A percentile compares a stretch with the other conserved stretches of the same genome.
Evolutionary conservation across 1,140 invertebrate genomes (phyloP).

Genomic region (Trypoxylus dichotomus): DNA sequence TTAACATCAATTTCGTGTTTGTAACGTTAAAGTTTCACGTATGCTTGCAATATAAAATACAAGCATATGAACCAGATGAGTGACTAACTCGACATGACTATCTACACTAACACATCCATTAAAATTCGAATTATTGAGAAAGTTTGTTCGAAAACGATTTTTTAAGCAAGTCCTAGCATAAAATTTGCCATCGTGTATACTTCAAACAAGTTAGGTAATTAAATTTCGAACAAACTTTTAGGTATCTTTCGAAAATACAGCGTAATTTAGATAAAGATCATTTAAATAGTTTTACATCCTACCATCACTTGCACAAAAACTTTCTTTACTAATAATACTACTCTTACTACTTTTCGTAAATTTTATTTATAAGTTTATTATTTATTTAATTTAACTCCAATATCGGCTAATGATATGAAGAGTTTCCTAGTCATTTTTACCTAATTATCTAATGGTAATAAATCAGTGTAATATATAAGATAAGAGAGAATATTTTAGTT

Average conservation of each 20-base stretch:
- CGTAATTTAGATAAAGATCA: too few relatives aligned
- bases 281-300: background rate
- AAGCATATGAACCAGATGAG: too few relatives aligned
- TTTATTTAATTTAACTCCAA: constrained; percentile 32
- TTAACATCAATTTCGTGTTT: too few relatives aligned
- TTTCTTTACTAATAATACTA: background rate
- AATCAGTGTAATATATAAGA: constrained; percentile 32
- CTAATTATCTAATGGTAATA: background rate
- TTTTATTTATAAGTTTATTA: constrained; percentile 31
- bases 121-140: too few relatives aligned
- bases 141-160: too few relatives aligned
- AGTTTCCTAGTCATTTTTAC: constrained; percentile 43
- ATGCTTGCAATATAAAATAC: too few relatives aligned
- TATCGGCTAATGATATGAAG: constrained; percentile 50
- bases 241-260: background rate
- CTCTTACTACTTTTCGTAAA: background rate
- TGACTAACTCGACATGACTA: too few relatives aligned
- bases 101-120: too few relatives aligned
- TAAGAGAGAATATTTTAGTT: constrained; percentile 27
- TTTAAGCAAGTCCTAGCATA: background rate
- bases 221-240: background rate
- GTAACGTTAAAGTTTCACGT: too few relatives aligned
- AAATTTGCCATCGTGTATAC: too few relatives aligned
- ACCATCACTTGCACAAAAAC: background rate
- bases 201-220: too few relatives aligned